A percentile compares a stretch with the other conserved stretches of the same genome.
These are phyloP conservation scores for Hemiprocne comata DNA, from an alignment of 2,113 vertebrate species.

Conservation along the genomic window DNA sequence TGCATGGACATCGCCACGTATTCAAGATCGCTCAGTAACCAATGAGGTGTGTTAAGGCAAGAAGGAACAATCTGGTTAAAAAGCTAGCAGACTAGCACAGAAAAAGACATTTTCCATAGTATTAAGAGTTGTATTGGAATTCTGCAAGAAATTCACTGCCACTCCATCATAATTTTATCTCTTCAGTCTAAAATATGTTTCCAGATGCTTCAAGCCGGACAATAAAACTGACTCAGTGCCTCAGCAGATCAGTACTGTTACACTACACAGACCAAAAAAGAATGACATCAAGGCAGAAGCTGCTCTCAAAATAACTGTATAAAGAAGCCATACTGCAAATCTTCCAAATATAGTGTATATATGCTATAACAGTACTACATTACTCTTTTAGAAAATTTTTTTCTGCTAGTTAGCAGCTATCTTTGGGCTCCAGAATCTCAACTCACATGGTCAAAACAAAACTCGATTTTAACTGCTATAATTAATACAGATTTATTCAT, in stretches of 20 bases:
- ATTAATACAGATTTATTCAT: conserved; percentile 29
- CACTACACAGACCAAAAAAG: background rate
- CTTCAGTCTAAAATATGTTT: background rate
- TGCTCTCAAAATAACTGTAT: background rate
- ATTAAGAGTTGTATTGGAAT: background rate
- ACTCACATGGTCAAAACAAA: background rate
- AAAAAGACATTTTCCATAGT: background rate
- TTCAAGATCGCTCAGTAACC: background rate
- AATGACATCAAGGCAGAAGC: background rate
- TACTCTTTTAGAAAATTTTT: background rate
- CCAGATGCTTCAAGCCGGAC: background rate
- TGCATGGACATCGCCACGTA: background rate
- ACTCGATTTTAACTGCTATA: background rate
- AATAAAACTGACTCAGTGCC: background rate
- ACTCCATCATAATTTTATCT: background rate
- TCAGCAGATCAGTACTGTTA: background rate
- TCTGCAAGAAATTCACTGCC: background rate
- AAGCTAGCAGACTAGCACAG: background rate
- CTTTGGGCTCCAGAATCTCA: background rate
- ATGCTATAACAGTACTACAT: background rate
- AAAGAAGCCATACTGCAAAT: background rate
- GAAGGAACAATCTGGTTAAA: background rate
- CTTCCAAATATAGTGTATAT: background rate
- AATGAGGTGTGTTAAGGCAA: background rate
- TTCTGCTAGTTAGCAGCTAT: background rate